Percentiles rank a stretch among this genome's conserved stretches.
Evolutionary conservation across 2,113 vertebrate genomes (phyloP).

Genomic region (Phaethon lepturus): DNA sequence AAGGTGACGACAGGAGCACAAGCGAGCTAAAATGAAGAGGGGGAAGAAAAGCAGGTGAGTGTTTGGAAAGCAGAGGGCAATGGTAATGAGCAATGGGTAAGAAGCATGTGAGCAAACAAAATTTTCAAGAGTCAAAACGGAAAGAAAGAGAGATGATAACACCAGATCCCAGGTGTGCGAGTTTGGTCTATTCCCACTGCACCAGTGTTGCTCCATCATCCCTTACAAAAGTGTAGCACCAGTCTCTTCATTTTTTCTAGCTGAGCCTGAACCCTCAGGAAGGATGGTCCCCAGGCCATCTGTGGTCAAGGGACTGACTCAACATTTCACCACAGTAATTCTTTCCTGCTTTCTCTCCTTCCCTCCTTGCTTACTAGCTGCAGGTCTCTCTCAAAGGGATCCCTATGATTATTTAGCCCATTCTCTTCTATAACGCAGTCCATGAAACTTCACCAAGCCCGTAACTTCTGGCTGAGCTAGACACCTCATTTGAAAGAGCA

Average conservation of each 20-base stretch:
- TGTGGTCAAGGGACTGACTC: background rate
- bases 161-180: background rate
- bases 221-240: background rate
- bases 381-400: background rate
- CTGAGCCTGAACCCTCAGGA: background rate
- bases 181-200: background rate
- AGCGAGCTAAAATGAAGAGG: background rate
- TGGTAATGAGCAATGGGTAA: background rate
- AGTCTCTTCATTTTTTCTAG: background rate
- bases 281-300: background rate
- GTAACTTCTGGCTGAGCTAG: background rate
- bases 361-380: fast-evolving
- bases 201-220: background rate
- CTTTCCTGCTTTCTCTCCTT: background rate
- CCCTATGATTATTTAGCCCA: background rate
- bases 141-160: background rate
- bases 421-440: background rate
- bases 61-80: background rate
- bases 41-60: background rate
- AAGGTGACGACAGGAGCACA: background rate
- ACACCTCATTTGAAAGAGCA: background rate
- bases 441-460: background rate
- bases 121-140: background rate
- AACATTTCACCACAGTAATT: background rate
- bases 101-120: background rate